Conservation (phyloP, 2,888 invertebrate genomes). For the Zygaena filipendulae region DNA sequence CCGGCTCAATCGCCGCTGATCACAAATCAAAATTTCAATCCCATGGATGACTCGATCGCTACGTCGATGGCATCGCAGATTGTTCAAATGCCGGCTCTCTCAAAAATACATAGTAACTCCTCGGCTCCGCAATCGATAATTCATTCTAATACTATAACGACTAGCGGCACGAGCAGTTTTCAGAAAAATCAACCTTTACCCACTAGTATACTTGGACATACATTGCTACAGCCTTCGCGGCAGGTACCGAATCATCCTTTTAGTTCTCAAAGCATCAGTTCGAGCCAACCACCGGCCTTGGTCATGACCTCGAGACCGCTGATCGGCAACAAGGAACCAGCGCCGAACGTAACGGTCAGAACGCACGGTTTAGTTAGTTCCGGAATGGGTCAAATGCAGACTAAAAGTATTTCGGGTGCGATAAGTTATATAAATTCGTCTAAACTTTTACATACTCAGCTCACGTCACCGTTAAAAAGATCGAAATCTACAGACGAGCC, state of each 20-base stretch:
- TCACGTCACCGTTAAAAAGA: constrained; percentile 66
- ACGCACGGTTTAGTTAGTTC: constrained; percentile 52
- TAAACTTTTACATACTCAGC: constrained; percentile 68
- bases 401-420: constrained; percentile 39
- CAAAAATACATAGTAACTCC: constrained; percentile 48
- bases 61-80: constrained; percentile 45
- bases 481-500: constrained; percentile 69
- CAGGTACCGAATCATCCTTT: constrained; percentile 49
- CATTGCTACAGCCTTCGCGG: constrained; percentile 51
- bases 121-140: constrained; percentile 37
- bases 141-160: constrained; percentile 45
- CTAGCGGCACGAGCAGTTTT: constrained; percentile 42
- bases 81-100: constrained; percentile 61
- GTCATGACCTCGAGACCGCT: constrained; percentile 58
- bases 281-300: constrained; percentile 61
- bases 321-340: constrained; percentile 46
- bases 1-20: constrained; percentile 50
- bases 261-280: constrained; percentile 53
- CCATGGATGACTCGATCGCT: constrained; percentile 33
- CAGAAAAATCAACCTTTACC: constrained; percentile 48
- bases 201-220: constrained; percentile 59
- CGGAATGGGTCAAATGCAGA: constrained; percentile 45
- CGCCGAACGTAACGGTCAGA: constrained; percentile 56
- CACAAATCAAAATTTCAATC: constrained; percentile 33
- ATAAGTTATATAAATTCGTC: constrained; percentile 60